phyloP scores from a whole-genome alignment of 23 tunicate species.

The Styela clava region DNA sequence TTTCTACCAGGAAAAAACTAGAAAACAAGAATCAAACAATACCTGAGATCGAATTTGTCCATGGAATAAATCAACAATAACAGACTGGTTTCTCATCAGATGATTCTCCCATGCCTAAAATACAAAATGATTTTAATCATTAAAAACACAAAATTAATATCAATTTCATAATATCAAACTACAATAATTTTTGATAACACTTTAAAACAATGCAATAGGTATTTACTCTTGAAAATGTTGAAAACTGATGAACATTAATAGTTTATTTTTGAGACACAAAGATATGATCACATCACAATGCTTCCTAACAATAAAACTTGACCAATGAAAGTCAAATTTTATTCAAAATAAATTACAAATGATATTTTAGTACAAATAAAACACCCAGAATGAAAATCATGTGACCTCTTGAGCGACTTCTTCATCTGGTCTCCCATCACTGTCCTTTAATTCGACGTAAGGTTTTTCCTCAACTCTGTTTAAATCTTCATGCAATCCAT shows the following conservation, averaged over 20 bases:
- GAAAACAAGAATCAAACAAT: not conserved
- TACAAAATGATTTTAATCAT: too few species aligned
- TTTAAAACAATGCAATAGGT: not conserved
- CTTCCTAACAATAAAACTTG: too few species aligned
- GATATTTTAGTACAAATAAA: too few species aligned
- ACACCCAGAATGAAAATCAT: too few species aligned
- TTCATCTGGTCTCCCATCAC: constrained; percentile 94
- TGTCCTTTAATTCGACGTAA: constrained; percentile 90
- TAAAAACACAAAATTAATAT: not conserved
- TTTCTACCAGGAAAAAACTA: not conserved
- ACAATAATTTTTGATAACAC: not conserved
- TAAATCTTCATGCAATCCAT: constrained; percentile 89
- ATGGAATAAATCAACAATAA: constrained; percentile 93
- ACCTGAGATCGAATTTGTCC: constrained; percentile 82
- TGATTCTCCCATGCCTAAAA: constrained; percentile 97
- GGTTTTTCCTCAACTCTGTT: constrained; percentile 84
- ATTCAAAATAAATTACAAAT: too few species aligned
- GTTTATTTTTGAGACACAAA: too few species aligned
- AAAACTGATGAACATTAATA: too few species aligned
- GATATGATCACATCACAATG: too few species aligned
- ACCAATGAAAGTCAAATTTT: too few species aligned
- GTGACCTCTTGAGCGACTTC: constrained; percentile 98
- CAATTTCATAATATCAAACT: not conserved
- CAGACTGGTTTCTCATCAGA: constrained; percentile 83
- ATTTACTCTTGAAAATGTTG: too few species aligned